Percentiles rank a stretch among this genome's conserved stretches.
Evolutionary conservation across 2,888 invertebrate species (phyloP).

Genomic region (Cybosia mesomella): DNA sequence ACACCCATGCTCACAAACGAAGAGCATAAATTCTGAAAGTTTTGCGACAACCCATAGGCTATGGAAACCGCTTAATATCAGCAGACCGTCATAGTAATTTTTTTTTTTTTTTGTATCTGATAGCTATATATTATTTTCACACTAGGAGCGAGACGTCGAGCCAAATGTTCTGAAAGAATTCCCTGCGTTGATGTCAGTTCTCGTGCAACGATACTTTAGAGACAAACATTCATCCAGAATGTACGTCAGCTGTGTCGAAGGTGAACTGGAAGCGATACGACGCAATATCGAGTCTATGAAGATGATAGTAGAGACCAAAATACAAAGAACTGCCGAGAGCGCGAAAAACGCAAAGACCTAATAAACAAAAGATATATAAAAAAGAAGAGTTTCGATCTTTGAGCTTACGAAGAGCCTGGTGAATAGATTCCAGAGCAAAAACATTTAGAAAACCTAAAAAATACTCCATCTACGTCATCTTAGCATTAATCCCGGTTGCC

Average conservation of each 20-base stretch:
- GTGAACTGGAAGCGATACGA: slow-evolving; percentile 77
- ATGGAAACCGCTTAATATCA: not conserved
- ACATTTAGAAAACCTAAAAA: not conserved
- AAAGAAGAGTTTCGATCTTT: not conserved
- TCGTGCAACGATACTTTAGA: slow-evolving; percentile 88
- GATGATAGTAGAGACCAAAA: slow-evolving; percentile 1
- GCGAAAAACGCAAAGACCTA: not conserved
- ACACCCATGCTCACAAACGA: not conserved
- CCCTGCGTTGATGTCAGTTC: slow-evolving; percentile 85
- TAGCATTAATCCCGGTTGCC: too few species aligned
- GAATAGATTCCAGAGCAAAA: not conserved
- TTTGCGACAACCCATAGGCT: too few species aligned
- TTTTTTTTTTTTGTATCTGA: not conserved
- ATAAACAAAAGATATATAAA: not conserved
- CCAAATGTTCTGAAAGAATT: slow-evolving; percentile 76
- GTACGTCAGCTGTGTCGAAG: slow-evolving; percentile 61
- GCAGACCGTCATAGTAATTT: too few species aligned
- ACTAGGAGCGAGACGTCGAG: slow-evolving; percentile 75
- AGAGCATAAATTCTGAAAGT: not conserved
- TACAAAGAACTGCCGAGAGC: not conserved
- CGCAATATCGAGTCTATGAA: slow-evolving; percentile 75
- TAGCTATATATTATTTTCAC: slow-evolving; percentile 21
- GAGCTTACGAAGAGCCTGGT: too few species aligned
- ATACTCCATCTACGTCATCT: too few species aligned
- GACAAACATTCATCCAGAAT: slow-evolving; percentile 63